Conservation (phyloP, 2,888 invertebrate genomes). For the Trissolcus brochymenae region DNA sequence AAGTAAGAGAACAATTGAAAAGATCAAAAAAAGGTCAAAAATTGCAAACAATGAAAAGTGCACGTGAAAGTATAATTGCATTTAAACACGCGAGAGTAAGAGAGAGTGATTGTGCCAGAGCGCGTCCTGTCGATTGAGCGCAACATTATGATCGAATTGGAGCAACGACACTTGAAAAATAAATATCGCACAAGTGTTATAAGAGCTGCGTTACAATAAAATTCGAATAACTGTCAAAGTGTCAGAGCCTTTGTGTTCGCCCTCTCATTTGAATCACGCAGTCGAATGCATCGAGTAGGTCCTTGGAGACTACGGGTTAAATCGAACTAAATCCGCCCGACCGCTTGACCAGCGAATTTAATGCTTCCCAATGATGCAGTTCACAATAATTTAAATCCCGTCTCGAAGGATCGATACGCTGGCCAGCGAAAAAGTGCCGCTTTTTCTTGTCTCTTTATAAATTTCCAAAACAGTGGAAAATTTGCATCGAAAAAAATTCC, state of each 20-base stretch:
- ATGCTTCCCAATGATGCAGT: slow-evolving; percentile 35
- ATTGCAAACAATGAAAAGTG: slow-evolving; percentile 5
- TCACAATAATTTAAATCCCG: slow-evolving; percentile 25
- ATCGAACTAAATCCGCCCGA: slow-evolving; percentile 43
- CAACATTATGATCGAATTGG: slow-evolving; percentile 27
- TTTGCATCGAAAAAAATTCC: too few relatives aligned
- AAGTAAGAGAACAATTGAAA: too few relatives aligned
- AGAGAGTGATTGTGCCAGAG: background rate
- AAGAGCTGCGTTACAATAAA: slow-evolving; percentile 35
- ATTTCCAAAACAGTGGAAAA: too few relatives aligned
- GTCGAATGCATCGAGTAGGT: slow-evolving; percentile 42
- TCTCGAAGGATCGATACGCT: slow-evolving; percentile 31
- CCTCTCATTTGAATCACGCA: slow-evolving; percentile 47
- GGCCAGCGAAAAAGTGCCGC: background rate
- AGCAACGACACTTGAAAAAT: slow-evolving; percentile 31
- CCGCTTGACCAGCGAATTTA: slow-evolving; percentile 34
- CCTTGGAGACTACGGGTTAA: slow-evolving; percentile 46
- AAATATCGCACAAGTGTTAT: slow-evolving; percentile 27
- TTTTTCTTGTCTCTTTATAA: background rate
- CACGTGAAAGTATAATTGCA: slow-evolving; percentile 6
- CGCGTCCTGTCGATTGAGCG: slow-evolving; percentile 5
- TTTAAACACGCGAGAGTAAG: background rate
- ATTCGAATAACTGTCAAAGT: slow-evolving; percentile 51
- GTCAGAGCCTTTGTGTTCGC: slow-evolving; percentile 45
- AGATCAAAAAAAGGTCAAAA: too few relatives aligned